These are phyloP conservation scores for Sturnira hondurensis DNA, from an alignment of 2,113 vertebrate species.

Conservation along the genomic window DNA sequence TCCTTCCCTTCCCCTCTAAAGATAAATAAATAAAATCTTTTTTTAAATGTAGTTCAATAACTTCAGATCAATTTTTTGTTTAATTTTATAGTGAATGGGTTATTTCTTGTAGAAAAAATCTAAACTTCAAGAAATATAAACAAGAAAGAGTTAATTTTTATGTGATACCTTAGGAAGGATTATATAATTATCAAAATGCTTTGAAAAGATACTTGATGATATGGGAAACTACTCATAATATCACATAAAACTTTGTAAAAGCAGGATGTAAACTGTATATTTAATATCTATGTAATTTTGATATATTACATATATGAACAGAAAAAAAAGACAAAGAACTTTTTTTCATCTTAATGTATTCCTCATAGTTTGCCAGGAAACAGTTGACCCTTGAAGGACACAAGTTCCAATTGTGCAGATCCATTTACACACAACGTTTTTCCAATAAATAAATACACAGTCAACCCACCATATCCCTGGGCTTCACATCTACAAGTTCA, in stretches of 20 bases:
- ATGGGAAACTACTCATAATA: neutral
- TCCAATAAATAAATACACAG: neutral
- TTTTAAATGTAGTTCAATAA: neutral
- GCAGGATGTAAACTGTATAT: neutral
- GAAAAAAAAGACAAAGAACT: neutral
- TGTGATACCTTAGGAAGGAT: neutral
- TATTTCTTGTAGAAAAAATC: constrained; percentile 3
- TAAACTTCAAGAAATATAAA: constrained; percentile 25
- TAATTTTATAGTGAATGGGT: constrained; percentile 18
- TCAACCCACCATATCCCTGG: neutral
- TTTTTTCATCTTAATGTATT: neutral
- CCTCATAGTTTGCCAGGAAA: neutral
- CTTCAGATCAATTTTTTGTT: neutral
- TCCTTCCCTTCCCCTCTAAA: no score
- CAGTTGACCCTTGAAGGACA: neutral
- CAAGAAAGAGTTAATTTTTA: neutral
- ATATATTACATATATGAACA: neutral
- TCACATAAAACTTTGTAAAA: neutral
- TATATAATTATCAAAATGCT: constrained; percentile 15
- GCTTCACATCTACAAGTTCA: neutral
- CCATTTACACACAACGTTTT: neutral
- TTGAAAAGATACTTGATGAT: neutral
- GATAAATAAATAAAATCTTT: no score
- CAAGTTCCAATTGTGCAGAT: neutral
- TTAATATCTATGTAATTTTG: neutral